phyloP scores from a whole-genome alignment of 2,888 invertebrate genomes.

The Drosophila neoperkinsi region DNA sequence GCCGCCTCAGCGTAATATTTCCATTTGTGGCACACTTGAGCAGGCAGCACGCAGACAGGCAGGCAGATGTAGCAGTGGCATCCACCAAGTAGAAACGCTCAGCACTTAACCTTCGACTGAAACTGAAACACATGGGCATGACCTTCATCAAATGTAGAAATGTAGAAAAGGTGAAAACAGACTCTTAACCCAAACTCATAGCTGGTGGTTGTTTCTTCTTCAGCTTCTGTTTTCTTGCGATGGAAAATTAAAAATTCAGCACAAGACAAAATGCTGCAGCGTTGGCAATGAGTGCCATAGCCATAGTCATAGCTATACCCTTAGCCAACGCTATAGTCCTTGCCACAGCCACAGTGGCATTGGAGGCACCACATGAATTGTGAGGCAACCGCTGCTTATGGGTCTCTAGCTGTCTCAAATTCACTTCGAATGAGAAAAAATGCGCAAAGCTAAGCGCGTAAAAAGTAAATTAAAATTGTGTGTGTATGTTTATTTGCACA shows the following conservation, averaged over 20 bases:
- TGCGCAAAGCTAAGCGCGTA: constrained; percentile 52
- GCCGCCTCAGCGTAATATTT: constrained; percentile 59
- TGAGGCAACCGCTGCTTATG: constrained; percentile 65
- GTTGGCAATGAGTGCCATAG: constrained; percentile 52
- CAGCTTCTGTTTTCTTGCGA: constrained; percentile 32
- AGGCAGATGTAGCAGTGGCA: background rate
- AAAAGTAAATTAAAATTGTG: constrained; percentile 80
- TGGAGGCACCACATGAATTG: constrained; percentile 52
- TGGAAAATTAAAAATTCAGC: constrained; percentile 78
- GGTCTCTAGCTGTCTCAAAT: constrained; percentile 77
- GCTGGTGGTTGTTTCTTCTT: constrained; percentile 19
- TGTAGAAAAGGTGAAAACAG: constrained; percentile 25
- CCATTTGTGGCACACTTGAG: constrained; percentile 73
- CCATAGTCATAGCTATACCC: constrained; percentile 4
- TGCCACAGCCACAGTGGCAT: constrained; percentile 12
- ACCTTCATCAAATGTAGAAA: constrained; percentile 71
- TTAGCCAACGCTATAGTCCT: constrained; percentile 14
- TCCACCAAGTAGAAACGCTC: background rate
- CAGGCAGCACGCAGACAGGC: constrained; percentile 18
- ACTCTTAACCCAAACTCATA: constrained; percentile 27
- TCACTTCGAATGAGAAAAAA: constrained; percentile 73
- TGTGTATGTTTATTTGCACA: constrained; percentile 73
- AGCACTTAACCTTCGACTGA: constrained; percentile 30
- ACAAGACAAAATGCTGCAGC: constrained; percentile 64
- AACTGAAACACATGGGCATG: constrained; percentile 56